Percentiles rank a stretch among this genome's conserved stretches.
These are phyloP conservation scores for Cynocephalus volans DNA, from an alignment of 2,113 vertebrate species.

Conservation along the genomic window DNA sequence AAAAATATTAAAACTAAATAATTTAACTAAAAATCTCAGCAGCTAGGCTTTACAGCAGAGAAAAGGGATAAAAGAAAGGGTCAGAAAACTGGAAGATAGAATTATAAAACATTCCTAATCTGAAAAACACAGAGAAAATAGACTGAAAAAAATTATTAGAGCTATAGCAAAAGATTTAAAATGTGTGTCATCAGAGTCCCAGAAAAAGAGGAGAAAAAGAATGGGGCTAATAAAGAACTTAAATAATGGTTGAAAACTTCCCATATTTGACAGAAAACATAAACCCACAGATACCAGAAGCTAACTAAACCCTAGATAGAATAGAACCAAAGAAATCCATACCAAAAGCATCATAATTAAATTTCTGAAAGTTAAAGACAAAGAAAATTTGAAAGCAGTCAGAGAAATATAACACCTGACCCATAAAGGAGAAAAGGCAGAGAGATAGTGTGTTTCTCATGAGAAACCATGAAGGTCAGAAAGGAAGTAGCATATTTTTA, in stretches of 20 bases:
- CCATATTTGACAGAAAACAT: background rate
- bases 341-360: background rate
- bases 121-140: background rate
- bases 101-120: background rate
- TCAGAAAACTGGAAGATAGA: background rate
- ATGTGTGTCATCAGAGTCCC: background rate
- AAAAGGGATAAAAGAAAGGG: background rate
- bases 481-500: background rate
- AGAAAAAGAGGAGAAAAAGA: background rate
- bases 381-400: background rate
- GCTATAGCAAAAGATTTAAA: background rate
- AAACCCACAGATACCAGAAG: background rate
- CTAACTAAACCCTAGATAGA: background rate
- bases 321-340: background rate
- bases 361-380: background rate
- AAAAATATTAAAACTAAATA: conserved; percentile 15
- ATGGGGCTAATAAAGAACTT: background rate
- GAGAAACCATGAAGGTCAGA: background rate
- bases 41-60: background rate
- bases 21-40: background rate
- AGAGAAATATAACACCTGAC: background rate
- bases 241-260: background rate
- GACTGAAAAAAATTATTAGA: background rate
- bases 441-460: background rate
- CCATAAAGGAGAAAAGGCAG: background rate